Evolutionary conservation across 2,113 vertebrate genomes (phyloP).

Genomic region (Chaetorhynchus papuensis): DNA sequence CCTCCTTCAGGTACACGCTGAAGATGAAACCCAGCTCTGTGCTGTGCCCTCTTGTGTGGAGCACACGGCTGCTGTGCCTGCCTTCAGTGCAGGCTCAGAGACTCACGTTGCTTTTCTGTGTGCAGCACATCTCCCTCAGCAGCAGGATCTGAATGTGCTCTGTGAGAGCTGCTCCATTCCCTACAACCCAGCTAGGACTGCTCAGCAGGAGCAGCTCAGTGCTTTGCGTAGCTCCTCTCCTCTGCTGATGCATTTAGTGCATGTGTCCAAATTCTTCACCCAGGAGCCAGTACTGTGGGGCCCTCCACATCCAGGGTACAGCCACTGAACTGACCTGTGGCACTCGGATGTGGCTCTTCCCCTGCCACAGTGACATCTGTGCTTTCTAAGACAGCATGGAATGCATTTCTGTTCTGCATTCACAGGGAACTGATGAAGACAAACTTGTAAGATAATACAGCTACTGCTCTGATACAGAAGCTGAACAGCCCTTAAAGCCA

Average conservation of each 20-base stretch:
- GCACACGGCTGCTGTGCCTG: neutral
- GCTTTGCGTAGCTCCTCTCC: neutral
- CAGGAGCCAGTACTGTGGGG: neutral
- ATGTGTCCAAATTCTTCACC: neutral
- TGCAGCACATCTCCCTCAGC: neutral
- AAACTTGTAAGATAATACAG: neutral
- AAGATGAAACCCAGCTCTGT: neutral
- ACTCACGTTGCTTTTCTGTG: rapidly evolving
- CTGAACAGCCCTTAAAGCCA: neutral
- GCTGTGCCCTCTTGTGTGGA: neutral
- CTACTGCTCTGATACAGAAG: neutral
- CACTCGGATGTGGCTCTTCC: neutral
- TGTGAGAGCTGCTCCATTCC: neutral
- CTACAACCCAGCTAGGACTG: neutral
- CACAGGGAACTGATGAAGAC: neutral
- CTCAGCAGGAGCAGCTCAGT: neutral
- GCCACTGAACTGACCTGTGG: neutral
- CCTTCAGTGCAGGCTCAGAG: neutral
- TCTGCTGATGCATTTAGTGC: neutral
- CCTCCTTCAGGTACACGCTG: neutral
- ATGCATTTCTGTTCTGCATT: neutral
- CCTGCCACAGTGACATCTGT: rapidly evolving
- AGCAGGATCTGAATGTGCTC: neutral
- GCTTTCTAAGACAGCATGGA: neutral
- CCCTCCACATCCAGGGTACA: neutral